Conservation (phyloP, 2,888 invertebrate genomes). For the Caradrina clavipalpis region DNA sequence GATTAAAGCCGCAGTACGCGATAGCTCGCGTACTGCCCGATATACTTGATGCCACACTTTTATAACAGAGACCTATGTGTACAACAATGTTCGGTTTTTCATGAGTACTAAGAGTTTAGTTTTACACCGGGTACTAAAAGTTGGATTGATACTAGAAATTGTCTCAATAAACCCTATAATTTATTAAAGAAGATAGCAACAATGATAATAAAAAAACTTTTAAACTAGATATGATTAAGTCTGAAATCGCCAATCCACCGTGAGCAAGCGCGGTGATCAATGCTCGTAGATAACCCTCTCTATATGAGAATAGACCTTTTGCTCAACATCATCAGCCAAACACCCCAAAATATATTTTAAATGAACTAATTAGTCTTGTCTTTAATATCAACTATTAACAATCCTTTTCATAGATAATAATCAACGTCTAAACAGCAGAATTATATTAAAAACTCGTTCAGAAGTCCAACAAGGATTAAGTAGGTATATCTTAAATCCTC, state of each 20-base stretch:
- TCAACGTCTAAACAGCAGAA: constrained; percentile 8
- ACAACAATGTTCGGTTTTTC: neutral
- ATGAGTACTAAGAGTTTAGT: neutral
- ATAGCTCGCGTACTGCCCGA: constrained; percentile 49
- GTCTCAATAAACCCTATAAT: neutral
- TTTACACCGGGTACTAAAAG: neutral
- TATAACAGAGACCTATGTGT: neutral
- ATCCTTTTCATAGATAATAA: constrained; percentile 21
- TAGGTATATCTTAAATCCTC: constrained; percentile 37
- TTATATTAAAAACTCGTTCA: constrained; percentile 41
- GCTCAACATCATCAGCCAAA: no score
- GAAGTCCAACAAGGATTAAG: constrained; percentile 53
- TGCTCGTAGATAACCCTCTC: no score
- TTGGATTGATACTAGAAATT: neutral
- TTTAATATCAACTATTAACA: constrained; percentile 5
- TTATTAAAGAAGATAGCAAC: neutral
- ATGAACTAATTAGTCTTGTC: no score
- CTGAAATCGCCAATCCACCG: no score
- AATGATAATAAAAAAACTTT: neutral
- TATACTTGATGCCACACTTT: constrained; percentile 28
- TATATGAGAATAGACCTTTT: no score
- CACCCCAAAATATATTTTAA: no score
- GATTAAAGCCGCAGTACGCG: constrained; percentile 50
- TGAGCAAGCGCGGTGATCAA: no score
- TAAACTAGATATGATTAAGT: no score